Percentiles rank a stretch among this genome's conserved stretches.
These are phyloP conservation scores for Yponomeuta cagnagella DNA, from an alignment of 2,888 invertebrate species.

Conservation along the genomic window DNA sequence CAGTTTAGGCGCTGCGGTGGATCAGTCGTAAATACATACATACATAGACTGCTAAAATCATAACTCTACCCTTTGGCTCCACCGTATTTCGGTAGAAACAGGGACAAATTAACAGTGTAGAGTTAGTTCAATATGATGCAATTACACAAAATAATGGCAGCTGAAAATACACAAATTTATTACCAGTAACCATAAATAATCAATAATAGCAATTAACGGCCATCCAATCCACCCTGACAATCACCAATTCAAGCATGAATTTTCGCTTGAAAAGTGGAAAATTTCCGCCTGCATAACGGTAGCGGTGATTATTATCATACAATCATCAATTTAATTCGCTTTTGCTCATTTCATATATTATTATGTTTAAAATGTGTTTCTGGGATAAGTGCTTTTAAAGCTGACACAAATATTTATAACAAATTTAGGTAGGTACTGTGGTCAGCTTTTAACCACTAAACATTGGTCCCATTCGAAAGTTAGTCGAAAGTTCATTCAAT, in stretches of 20 bases:
- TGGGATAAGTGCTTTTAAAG: neutral
- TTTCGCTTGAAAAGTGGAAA: neutral
- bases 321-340: neutral
- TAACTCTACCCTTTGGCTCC: too few species aligned
- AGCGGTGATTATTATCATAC: neutral
- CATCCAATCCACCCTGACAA: neutral
- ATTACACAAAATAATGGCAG: neutral
- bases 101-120: neutral
- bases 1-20: too few species aligned
- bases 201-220: neutral
- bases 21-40: too few species aligned
- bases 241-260: neutral
- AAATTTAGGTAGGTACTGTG: too few species aligned
- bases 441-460: too few species aligned
- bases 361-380: neutral
- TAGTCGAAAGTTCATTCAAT: too few species aligned
- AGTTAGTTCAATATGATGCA: neutral
- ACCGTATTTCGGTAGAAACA: neutral
- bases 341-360: neutral
- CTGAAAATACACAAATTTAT: neutral
- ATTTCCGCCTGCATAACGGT: neutral
- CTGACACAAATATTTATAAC: too few species aligned
- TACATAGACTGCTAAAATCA: too few species aligned
- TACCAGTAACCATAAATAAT: neutral
- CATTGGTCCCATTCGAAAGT: too few species aligned